Percentiles rank a stretch among this genome's conserved stretches.
Conservation (phyloP, 2,113 vertebrate genomes). For the Crotalus tigris region DNA sequence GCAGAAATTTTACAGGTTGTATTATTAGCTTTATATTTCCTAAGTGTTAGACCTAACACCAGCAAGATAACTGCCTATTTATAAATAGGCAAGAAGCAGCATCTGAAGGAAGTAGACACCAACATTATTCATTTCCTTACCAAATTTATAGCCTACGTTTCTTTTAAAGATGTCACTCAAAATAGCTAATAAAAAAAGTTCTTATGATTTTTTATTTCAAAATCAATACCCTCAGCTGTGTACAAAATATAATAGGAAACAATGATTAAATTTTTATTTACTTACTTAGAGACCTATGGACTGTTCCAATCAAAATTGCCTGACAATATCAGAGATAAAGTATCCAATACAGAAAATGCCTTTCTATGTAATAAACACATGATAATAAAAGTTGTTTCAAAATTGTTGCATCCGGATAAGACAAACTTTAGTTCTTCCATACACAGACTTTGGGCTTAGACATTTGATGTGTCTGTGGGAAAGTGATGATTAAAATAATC, state of each 20-base stretch:
- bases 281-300: neutral
- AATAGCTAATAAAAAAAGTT: neutral
- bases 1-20: neutral
- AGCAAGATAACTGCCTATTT: neutral
- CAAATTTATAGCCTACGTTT: neutral
- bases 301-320: neutral
- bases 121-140: neutral
- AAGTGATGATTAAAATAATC: neutral
- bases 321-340: neutral
- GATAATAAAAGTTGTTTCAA: neutral
- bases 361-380: neutral
- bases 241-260: neutral
- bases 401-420: neutral
- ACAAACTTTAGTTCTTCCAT: neutral
- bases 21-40: neutral
- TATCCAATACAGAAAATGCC: neutral
- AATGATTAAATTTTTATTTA: neutral
- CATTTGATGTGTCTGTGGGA: neutral
- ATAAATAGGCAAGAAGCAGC: neutral
- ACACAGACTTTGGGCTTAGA: neutral
- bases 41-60: neutral
- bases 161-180: neutral
- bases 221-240: neutral
- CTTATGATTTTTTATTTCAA: neutral
- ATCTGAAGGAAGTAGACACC: neutral